Evolutionary conservation across 2,888 invertebrate species (phyloP), one percentile per base, ranked within the genome.

Genomic region (Theodoxus fluviatilis): DNA sequence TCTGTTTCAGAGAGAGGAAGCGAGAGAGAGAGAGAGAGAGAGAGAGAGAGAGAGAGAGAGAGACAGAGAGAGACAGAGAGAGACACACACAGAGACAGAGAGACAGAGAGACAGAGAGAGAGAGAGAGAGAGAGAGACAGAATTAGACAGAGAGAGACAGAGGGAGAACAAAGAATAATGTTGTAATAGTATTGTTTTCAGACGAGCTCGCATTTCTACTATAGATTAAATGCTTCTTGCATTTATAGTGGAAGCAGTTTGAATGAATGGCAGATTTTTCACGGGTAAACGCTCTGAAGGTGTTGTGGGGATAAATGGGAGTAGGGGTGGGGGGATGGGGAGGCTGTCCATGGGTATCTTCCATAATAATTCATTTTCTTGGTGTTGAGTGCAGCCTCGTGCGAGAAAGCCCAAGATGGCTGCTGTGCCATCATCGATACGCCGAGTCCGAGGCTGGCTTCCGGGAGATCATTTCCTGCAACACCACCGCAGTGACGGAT

Each of bases 321-420:
- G n/a, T n/a, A 55, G 55, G 31, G 55, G 31, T 25, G 31, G 55
- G 31, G 55, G 31, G 55, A 55, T 25, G 31, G 55, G 31, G 55
- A 55, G 55, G 31, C 28, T 31, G 55, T 31, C 28, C 25, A 31
- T 31, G 55, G 31, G 55, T 31, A 43, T 43, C 7, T 15, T 12
- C 43, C 43, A 43, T 43, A 15, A 7, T 12, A 7, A 43, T 15
- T 43, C 43, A 43, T 15, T 12, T 15, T 52, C 18, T n/a, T n/a
- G n/a, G n/a, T n/a, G n/a, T n/a, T n/a, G 66, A 9, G 47, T 73
- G 31, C 78, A 83, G 83, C 71, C 71, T 81, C 37, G 75, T 78
- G 35, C 75, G 79, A 25, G 83, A 83, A 67, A 82, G 81, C 72
- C 74, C 79, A n/a, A 70, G 83, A 65, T 83, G 83, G 83, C 68